These are phyloP conservation scores for Gymnarchus niloticus DNA, from an alignment of 2,113 vertebrate genomes.

Conservation along the genomic window DNA sequence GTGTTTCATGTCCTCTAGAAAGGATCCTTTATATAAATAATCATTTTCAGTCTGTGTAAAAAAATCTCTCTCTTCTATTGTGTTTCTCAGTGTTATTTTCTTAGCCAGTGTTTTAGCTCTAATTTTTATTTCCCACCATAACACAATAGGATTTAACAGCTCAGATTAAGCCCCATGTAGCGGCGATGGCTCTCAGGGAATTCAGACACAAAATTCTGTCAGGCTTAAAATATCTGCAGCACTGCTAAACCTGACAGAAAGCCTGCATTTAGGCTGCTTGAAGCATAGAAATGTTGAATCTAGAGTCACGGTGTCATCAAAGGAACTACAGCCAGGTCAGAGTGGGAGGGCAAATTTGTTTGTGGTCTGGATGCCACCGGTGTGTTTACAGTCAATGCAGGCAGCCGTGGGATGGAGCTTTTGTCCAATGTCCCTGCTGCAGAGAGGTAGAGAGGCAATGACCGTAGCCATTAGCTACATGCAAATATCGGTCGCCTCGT, in stretches of 20 bases:
- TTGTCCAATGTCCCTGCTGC: background rate
- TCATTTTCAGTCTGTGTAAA: background rate
- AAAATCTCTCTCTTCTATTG: background rate
- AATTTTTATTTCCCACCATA: background rate
- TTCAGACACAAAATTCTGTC: background rate
- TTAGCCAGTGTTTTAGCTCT: background rate
- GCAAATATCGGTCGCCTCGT: slow-evolving; percentile 51
- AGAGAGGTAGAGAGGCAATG: background rate
- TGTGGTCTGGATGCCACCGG: slow-evolving; percentile 40
- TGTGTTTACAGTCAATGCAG: slow-evolving; percentile 56
- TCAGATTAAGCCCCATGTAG: slow-evolving; percentile 14
- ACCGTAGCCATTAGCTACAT: background rate
- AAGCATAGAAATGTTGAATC: slow-evolving; percentile 28
- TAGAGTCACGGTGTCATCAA: background rate
- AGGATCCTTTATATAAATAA: slow-evolving; percentile 31
- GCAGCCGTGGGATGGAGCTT: slow-evolving; percentile 21
- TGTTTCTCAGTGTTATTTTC: slow-evolving; percentile 8
- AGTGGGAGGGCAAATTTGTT: slow-evolving; percentile 39
- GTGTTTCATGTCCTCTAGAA: slow-evolving; percentile 45
- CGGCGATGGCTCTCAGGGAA: background rate
- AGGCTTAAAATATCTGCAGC: background rate
- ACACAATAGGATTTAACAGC: slow-evolving; percentile 9
- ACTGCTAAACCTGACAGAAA: background rate
- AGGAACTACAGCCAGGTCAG: slow-evolving; percentile 28
- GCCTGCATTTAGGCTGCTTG: slow-evolving; percentile 16